Evolutionary conservation across 2,113 vertebrate species (phyloP).

Genomic region (Gymnobelideus leadbeateri): DNA sequence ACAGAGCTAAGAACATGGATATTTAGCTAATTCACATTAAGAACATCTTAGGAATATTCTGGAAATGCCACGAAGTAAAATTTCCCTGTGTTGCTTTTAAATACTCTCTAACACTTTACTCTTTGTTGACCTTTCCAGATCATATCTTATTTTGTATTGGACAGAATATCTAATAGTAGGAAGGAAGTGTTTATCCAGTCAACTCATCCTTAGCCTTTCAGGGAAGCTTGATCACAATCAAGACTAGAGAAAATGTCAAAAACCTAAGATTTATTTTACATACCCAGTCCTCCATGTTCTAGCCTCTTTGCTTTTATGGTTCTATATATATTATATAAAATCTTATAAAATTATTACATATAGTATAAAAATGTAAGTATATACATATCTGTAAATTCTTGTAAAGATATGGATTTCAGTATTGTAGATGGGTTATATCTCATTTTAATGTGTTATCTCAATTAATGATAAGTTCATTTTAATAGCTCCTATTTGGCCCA

Average conservation of each 20-base stretch:
- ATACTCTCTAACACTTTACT: background rate
- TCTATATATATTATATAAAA: background rate
- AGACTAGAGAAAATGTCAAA: background rate
- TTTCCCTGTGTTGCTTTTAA: background rate
- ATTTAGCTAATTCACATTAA: slow-evolving; percentile 11
- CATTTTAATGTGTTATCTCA: background rate
- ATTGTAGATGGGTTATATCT: background rate
- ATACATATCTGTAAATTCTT: background rate
- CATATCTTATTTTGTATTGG: background rate
- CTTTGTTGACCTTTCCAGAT: background rate
- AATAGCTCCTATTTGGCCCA: background rate
- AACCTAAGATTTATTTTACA: background rate
- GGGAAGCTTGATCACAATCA: background rate
- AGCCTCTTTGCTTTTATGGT: background rate
- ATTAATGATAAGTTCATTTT: background rate
- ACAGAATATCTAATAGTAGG: background rate
- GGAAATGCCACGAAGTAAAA: background rate
- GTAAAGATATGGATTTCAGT: background rate
- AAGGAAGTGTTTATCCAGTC: background rate
- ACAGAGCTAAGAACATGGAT: background rate
- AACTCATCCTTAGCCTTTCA: background rate
- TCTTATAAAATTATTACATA: background rate
- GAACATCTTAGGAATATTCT: background rate
- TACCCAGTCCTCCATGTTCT: background rate
- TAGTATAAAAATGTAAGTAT: background rate